Conservation (phyloP, 2,888 invertebrate genomes). For the Stenodera caucasica region DNA sequence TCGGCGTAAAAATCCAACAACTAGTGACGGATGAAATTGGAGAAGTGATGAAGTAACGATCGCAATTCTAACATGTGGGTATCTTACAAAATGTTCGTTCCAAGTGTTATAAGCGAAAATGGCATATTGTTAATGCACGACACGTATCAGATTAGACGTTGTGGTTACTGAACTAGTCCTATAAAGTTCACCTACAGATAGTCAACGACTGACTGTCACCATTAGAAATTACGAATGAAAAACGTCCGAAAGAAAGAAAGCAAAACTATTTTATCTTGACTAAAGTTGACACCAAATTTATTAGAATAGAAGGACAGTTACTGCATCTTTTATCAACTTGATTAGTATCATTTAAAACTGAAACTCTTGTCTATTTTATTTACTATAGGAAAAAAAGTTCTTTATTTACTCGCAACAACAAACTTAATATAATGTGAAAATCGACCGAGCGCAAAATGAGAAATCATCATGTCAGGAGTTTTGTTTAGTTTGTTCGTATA, state of each 20-base stretch:
- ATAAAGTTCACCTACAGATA: slow-evolving; percentile 32
- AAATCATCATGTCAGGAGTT: slow-evolving; percentile 7
- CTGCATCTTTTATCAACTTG: neutral
- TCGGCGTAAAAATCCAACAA: slow-evolving; percentile 7
- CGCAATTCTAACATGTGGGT: slow-evolving; percentile 32
- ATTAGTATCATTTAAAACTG: slow-evolving; percentile 6
- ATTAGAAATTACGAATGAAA: slow-evolving; percentile 6
- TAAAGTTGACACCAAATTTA: slow-evolving; percentile 1
- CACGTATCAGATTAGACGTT: slow-evolving; percentile 52
- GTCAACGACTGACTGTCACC: slow-evolving; percentile 11
- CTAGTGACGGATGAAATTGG: slow-evolving; percentile 12
- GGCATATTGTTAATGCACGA: slow-evolving; percentile 49
- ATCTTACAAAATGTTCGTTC: slow-evolving; percentile 30
- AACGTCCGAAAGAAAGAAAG: slow-evolving; percentile 4
- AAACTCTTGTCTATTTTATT: neutral
- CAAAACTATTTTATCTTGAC: neutral
- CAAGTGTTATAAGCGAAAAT: slow-evolving; percentile 16
- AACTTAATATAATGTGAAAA: slow-evolving; percentile 8
- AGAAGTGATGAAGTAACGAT: slow-evolving; percentile 24
- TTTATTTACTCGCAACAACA: neutral
- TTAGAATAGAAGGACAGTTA: neutral
- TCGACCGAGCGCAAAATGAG: slow-evolving; percentile 4
- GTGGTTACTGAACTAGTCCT: slow-evolving; percentile 35
- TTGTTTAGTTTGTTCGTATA: slow-evolving; percentile 7
- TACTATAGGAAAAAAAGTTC: neutral